Base-by-base conservation (phyloP, 1,140 invertebrate genomes). In the Ips typographus region DNA sequence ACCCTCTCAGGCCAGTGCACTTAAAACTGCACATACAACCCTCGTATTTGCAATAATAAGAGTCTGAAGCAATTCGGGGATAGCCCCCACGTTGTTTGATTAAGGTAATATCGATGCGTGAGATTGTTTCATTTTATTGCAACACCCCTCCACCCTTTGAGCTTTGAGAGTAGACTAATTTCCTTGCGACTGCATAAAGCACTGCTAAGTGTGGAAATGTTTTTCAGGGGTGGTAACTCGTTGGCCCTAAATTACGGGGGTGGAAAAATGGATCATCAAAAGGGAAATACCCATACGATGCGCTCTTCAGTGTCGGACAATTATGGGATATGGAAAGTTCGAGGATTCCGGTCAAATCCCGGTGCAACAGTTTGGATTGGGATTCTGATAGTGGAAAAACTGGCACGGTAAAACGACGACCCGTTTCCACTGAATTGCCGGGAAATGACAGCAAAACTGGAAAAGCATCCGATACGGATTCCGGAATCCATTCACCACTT, bases 361-460 rank as follows among this genome's bases (percentile, higher is more conserved):
- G 61, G 8, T 77, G 75, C 8, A 76, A 80, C 59, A 80, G 77
- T 38, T 79, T 88, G 67, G 87, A 89, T 67, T 89, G 87, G 87
- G 87, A 89, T 75, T 88, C 87, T 4, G 86, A 87, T n/a, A 88
- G 86, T n/a, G 77, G 84, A 1, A 84, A 84, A 71, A 89, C 87
- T 2, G 87, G 87, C 4, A 89, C 87, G 0, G 87, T 89, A 1
- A 88, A 87, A 74, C 80, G 86, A 69, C 80, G 87, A 67, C 83
- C 85, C 47, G 81, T 81, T 8, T 88, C 86, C n/a, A 83, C 80
- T 47, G 76, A 77, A 3, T 40, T 3, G 38, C 39, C 7, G 56
- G 37, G 40, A 7, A 56, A 42, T n/a, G 22, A 4, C 3, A 62
- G 3, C 22, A 62, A 73, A 55, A 66, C 72, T 41, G 75, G 73